Evolutionary conservation across 2,888 invertebrate species (phyloP).

Genomic region (Tenodera sinensis): DNA sequence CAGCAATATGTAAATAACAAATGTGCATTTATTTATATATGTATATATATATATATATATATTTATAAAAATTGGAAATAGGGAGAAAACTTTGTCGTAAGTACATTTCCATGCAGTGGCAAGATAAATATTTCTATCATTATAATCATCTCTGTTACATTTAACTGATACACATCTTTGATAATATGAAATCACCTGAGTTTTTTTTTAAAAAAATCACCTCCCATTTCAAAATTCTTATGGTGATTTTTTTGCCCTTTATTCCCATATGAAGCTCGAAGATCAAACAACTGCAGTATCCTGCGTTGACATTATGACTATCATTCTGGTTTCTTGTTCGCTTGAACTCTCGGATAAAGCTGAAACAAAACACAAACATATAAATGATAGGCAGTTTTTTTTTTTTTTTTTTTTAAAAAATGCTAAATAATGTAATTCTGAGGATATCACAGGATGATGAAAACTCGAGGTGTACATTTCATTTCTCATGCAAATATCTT

Average conservation of each 20-base stretch:
- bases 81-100: neutral
- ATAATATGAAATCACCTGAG: slow-evolving; percentile 7
- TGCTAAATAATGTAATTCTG: too few species aligned
- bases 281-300: neutral
- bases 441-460: too few species aligned
- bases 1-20: neutral
- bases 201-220: neutral
- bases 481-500: too few species aligned
- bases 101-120: neutral
- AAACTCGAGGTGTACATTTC: too few species aligned
- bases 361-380: slow-evolving; percentile 38
- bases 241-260: neutral
- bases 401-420: too few species aligned
- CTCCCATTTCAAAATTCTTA: neutral
- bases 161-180: neutral
- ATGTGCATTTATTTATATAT: neutral
- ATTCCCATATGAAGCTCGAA: neutral
- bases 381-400: neutral
- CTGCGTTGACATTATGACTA: neutral
- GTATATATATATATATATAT: neutral
- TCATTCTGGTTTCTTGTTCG: slow-evolving; percentile 37
- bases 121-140: neutral
- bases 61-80: neutral
- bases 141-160: neutral
- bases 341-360: slow-evolving; percentile 52